Base-by-base conservation (phyloP, 2,113 vertebrate species). In the Ivindomyrus marchei region DNA sequence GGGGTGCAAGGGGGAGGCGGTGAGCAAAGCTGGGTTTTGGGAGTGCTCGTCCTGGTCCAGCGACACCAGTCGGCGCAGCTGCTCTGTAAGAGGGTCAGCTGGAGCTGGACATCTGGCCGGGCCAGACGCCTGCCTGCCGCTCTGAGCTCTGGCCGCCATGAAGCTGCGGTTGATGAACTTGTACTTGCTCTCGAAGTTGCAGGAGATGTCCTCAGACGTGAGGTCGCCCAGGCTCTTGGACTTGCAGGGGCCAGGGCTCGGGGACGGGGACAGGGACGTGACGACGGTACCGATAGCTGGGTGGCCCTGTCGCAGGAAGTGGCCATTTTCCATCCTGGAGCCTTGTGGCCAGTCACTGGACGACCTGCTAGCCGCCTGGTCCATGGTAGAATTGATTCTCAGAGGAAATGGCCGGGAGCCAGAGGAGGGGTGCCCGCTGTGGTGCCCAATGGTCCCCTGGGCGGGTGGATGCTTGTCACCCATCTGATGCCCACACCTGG, bases 111-210 rank as follows among this genome's bases (percentile, higher is more conserved):
- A 93, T 90, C 93, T 89, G 0, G 90, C 91, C 91, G 91, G 90
- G 90, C 84, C 19, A 91, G 87, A 91, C 0, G 93, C 91, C 7
- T 80, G 92, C 86, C 94, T 96, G 90, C 95, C 94, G 89, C 96
- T 97, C 90, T 93, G 94, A 93, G 96, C 93, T 42, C 95, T 93
- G 0, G 97, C 95, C 1, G 97, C 96, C 90, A 98, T 92, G 87
- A 99, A 99, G 92, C 98, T 98, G 91, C 96, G 97, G 88, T 98
- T 99, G 47, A 99, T 99, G 80, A 97, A 97, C 50, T 98, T 96
- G 88, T 99, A 99, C 93, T 99, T 99, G 92, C 98, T 98, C 93
- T 99, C 97, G 24, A 99, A 99, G 91, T 98, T 98, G 93, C 98
- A 99, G 39, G 97, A 97, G 45, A 99, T 99, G 92, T 99, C 98